Base-by-base conservation (phyloP, 2,797 vertebrate species). In the Sardinella longiceps region DNA sequence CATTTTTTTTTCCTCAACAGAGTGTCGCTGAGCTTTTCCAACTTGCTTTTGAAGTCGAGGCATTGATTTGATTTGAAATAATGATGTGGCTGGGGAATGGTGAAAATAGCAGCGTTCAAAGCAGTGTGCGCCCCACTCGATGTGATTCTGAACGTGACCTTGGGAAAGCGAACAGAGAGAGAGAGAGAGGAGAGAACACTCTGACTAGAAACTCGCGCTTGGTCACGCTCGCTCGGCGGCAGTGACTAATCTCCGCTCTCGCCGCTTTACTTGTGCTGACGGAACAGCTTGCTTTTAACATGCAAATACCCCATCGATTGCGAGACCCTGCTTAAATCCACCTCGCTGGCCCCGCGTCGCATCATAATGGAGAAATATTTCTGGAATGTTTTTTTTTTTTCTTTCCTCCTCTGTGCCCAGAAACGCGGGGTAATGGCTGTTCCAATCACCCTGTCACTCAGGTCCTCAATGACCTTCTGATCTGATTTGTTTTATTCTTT, bases 221-320 rank as follows among this genome's bases (percentile, higher is more conserved):
- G 70, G 70, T 77, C 70, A 77, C 70, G 30, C 66, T 70, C 63
- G 30, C 28, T 70, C 63, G 14, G 30, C 28, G 5, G 33, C 66
- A 74, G 30, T 39, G 70, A 77, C 70, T 77, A 77, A 77, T 77
- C 70, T 77, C 70, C 70, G 11, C 37, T 39, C 37, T 77, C 5
- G 37, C 70, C 18, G 2, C 18, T 43, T 43, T 9, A 23, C 33
- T 43, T 23, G 37, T 39, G 28, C 70, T 77, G 70, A 77, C 37
- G 37, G 33, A 43, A 43, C 70, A 77, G 85, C 86, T 90, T 92
- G 88, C 89, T 90, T 94, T 95, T 95, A 92, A 93, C 90, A 95
- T 95, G 94, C 88, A 91, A 94, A 95, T 95, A 86, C 33, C 18
- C 33, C 4, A 30, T 58, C 1, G 87, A 92, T 92, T 85, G 87